Base-by-base conservation (phyloP, 2,113 vertebrate genomes). In the Echinops telfairi region DNA sequence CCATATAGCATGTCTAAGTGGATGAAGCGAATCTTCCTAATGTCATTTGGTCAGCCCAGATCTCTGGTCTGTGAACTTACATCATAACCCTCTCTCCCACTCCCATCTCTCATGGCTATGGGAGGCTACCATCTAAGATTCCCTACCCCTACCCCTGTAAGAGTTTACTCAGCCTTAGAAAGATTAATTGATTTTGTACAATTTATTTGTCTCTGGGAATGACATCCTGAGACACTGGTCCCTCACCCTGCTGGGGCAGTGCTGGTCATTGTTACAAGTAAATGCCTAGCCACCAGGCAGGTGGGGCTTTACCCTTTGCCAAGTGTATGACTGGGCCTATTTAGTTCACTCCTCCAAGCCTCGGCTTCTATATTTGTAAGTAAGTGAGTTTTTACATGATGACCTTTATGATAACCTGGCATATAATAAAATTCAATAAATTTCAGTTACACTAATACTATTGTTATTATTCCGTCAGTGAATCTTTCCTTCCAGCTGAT, bases 181-280 rank as follows among this genome's bases (percentile, higher is more conserved):
- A 89, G 38, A 31, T 27, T 85, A 57, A 53, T 29, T 33, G 86
- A 64, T 31, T 47, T 4, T 53, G 20, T 22, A 62, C 27, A 62
- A 33, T 68, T 27, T 76, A 23, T 16, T 71, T 81, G 80, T 43
- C 40, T 89, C 58, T 31, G 31, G 87, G 78, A 93, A 89, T 43
- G 53, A 81, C 57, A 47, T 53, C 10, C 31, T 43, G n/a, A 79
- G 31, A 31, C 33, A 62, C 19, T 66, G 47, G 75, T 17, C 29
- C 29, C 43, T 93, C 10, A 23, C 33, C 19, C 77, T 84, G 12
- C 47, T 16, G 78, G 70, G 70, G 17, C 57, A 68, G 9, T 40
- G 6, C 1, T 57, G 36, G 6, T n/a, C n/a, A 68, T 79, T 47
- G 17, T 64, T 22, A 62, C 58, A 23, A 25, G 22, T n/a, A 73